A percentile compares a stretch with the other conserved stretches of the same genome.
These are phyloP conservation scores for Archivesica marissinica DNA, from an alignment of 1,140 invertebrate genomes.

Conservation along the genomic window DNA sequence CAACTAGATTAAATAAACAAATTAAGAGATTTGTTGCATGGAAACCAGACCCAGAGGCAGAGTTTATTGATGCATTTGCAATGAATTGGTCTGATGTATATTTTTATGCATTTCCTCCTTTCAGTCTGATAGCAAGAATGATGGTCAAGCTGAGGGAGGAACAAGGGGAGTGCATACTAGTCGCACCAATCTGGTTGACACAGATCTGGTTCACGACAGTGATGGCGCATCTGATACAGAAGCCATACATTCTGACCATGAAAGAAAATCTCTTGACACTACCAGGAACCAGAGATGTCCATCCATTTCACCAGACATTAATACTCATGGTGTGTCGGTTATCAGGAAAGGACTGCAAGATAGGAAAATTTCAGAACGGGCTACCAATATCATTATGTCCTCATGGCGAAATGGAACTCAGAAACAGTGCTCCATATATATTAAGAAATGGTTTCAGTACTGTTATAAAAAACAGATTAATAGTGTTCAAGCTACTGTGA, in stretches of 20 bases:
- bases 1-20: conserved; percentile 56
- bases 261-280: conserved; percentile 15
- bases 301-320: background rate
- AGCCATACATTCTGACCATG: background rate
- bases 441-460: conserved; percentile 27
- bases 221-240: background rate
- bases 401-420: background rate
- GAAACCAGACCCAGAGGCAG: too few species aligned
- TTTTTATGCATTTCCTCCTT: too few species aligned
- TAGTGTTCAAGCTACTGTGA: too few species aligned
- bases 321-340: background rate
- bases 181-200: background rate
- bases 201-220: background rate
- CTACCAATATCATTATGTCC: background rate
- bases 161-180: too few species aligned
- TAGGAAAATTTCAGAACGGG: too few species aligned
- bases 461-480: conserved; percentile 1
- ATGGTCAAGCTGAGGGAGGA: too few species aligned
- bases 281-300: conserved; percentile 8
- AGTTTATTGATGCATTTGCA: too few species aligned
- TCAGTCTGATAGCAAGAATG: too few species aligned
- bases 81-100: too few species aligned
- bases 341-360: background rate
- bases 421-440: too few species aligned
- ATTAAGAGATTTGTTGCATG: conserved; percentile 3